These are phyloP conservation scores for Archegozetes longisetosus DNA, from an alignment of 1,140 invertebrate species.

Conservation along the genomic window DNA sequence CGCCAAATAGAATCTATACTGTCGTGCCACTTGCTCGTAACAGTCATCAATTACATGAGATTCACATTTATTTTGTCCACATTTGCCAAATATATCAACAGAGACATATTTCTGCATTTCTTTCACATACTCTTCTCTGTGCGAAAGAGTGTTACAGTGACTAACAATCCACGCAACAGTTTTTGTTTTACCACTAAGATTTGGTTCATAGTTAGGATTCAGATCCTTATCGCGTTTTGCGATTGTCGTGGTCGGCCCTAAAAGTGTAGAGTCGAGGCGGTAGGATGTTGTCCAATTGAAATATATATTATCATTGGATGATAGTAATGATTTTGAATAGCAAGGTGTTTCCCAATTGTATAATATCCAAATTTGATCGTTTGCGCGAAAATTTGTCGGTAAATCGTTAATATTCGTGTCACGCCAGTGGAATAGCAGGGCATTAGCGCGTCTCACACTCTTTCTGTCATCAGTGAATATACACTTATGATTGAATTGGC, in stretches of 20 bases:
- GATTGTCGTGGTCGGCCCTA: constrained; percentile 16
- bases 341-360: constrained; percentile 21
- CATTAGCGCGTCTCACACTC: no score
- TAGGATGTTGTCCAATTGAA: constrained; percentile 48
- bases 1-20: constrained; percentile 28
- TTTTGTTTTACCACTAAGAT: constrained; percentile 18
- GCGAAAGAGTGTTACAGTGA: constrained; percentile 39
- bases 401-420: constrained; percentile 20
- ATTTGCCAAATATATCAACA: constrained; percentile 49
- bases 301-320: constrained; percentile 10
- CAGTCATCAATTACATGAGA: constrained; percentile 20
- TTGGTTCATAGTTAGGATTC: not conserved
- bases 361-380: constrained; percentile 20
- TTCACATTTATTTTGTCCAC: constrained; percentile 27
- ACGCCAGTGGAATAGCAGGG: constrained; percentile 19
- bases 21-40: constrained; percentile 17
- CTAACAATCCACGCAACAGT: constrained; percentile 43
- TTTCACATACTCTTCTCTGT: constrained; percentile 36
- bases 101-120: constrained; percentile 37
- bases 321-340: constrained; percentile 15
- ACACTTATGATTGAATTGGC: no score
- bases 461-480: no score
- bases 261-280: constrained; percentile 34
- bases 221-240: not conserved
- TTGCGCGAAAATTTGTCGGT: constrained; percentile 22